Base-by-base conservation (phyloP, 2,113 vertebrate species). In the Nestor notabilis region DNA sequence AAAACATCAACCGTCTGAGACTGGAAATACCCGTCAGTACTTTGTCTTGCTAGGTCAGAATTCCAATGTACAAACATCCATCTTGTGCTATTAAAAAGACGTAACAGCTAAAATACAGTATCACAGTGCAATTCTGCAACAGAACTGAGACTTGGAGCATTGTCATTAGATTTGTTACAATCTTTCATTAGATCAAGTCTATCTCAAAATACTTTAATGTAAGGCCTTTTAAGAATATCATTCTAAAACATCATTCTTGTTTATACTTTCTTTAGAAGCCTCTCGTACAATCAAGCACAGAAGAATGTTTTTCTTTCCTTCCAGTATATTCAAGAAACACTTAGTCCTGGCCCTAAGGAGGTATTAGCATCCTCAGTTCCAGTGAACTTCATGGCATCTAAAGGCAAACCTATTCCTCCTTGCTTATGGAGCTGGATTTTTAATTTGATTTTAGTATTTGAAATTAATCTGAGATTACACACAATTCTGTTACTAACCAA, bases 101-200 rank as follows among this genome's bases (percentile, higher is more conserved):
- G 43, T 60, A 89, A 81, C 33, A 79, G 81, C 91, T 94, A 95
- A 97, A 89, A 79, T 47, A 95, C 43, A 93, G 46, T 71, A 89
- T 81, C 91, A 96, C 85, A 94, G 94, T 93, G 95, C 79, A 91
- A 93, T 84, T 96, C 94, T 93, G 93, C 71, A 97, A 95, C 74
- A 80, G 58, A 95, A 93, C 66, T n/a, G 52, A 80, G 64, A 94
- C 71, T 80, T 52, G 3, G 13, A 95, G 65, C 23, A 65, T 66
- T 90, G 71, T 61, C 69, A 95, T 80, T 14, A 81, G 47, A 37
- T 60, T 93, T 60, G 78, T 79, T 64, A 93, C 56, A 93, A 80
- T 69, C 93, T 76, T 84, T 69, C 64, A 81, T 72, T 44, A 93
- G 71, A 83, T 60, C 88, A 95, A 95, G 90, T 89, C 58, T 80